A percentile compares a stretch with the other conserved stretches of the same genome.
phyloP scores from a whole-genome alignment of 1,140 invertebrate species.

The Euwallacea similis region DNA sequence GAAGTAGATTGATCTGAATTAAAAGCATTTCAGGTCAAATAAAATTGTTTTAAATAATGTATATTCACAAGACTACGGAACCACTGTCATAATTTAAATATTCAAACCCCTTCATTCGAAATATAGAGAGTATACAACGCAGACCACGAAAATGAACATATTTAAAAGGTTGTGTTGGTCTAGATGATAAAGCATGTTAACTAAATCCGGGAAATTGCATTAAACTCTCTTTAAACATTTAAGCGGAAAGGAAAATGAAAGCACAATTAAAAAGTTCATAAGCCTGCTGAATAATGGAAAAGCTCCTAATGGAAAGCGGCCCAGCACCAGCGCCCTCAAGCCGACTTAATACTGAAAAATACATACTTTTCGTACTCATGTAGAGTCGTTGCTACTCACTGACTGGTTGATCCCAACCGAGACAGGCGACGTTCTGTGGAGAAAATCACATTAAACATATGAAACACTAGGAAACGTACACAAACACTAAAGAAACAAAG shows the following conservation, averaged over 20 bases:
- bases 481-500: no score
- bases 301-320: neutral
- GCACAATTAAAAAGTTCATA: neutral
- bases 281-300: neutral
- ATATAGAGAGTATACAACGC: no score
- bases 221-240: neutral
- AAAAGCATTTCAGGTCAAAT: no score
- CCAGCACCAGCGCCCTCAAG: constrained; percentile 7
- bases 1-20: no score
- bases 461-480: no score
- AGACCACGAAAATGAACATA: neutral
- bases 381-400: constrained; percentile 45
- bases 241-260: constrained; percentile 1
- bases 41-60: no score
- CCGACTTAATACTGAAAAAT: constrained; percentile 23
- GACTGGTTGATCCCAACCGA: constrained; percentile 55
- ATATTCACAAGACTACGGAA: no score
- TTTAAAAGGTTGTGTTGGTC: neutral
- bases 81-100: neutral
- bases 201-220: neutral
- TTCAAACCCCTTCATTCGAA: neutral
- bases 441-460: constrained; percentile 31
- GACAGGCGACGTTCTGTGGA: constrained; percentile 56
- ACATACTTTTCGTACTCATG: constrained; percentile 47
- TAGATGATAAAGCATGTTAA: neutral